phyloP scores from a whole-genome alignment of 2,113 vertebrate genomes.

The Notiomystis cincta region DNA sequence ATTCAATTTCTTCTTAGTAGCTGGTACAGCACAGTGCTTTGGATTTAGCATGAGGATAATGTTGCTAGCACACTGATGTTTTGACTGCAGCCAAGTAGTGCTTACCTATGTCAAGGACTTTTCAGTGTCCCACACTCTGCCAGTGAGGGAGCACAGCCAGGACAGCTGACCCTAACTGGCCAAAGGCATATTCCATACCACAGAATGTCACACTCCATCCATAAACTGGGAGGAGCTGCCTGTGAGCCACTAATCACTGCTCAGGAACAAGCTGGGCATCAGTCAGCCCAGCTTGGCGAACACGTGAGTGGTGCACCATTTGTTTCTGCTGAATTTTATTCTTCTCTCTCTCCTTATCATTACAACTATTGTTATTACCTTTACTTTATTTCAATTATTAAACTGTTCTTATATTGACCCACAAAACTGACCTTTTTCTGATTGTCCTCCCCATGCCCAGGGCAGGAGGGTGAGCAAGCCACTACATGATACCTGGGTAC shows the following conservation, averaged over 20 bases:
- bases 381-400: neutral
- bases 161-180: neutral
- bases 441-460: neutral
- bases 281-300: neutral
- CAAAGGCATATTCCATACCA: neutral
- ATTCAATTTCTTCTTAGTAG: neutral
- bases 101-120: neutral
- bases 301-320: neutral
- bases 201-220: neutral
- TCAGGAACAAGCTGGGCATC: neutral
- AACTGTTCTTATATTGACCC: neutral
- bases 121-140: neutral
- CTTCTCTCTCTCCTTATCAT: neutral
- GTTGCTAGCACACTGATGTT: neutral
- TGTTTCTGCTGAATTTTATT: neutral
- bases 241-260: neutral
- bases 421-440: neutral
- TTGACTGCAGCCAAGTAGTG: neutral
- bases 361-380: too few species aligned
- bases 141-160: neutral
- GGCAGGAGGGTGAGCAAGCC: rapidly evolving
- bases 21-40: neutral
- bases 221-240: neutral
- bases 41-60: neutral
- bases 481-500: rapidly evolving